phyloP scores from a whole-genome alignment of 2,797 vertebrate species.

The Sebastes matsubarae region DNA sequence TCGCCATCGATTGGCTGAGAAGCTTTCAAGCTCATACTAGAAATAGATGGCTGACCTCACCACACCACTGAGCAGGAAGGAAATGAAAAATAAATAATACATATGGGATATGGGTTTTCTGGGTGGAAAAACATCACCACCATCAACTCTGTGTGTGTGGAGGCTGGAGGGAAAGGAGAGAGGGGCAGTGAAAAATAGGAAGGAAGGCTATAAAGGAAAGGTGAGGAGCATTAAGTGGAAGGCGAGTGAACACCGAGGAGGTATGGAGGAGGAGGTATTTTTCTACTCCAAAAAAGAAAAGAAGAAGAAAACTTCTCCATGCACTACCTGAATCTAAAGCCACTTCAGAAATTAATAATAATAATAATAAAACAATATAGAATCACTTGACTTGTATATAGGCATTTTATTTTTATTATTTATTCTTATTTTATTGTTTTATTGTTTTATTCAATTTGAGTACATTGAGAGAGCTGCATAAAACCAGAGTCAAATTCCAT shows the following conservation, averaged over 20 bases:
- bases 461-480: background rate
- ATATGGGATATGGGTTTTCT: slow-evolving; percentile 24
- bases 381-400: too few species aligned
- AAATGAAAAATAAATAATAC: slow-evolving; percentile 50
- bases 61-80: slow-evolving; percentile 7
- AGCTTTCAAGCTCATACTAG: slow-evolving; percentile 1
- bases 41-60: slow-evolving; percentile 34
- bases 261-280: background rate
- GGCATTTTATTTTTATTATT: too few species aligned
- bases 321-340: too few species aligned
- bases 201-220: background rate
- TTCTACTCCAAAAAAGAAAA: background rate
- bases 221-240: background rate
- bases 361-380: too few species aligned
- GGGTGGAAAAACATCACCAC: slow-evolving; percentile 2
- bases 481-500: too few species aligned
- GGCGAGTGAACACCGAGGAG: background rate
- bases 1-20: slow-evolving; percentile 7
- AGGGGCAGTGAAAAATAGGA: background rate
- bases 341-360: too few species aligned
- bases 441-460: too few species aligned
- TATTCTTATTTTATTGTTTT: too few species aligned
- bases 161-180: background rate
- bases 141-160: background rate
- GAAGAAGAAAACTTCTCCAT: too few species aligned